These are phyloP conservation scores for Furcifer pardalis DNA, from an alignment of 2,797 vertebrate genomes.

Conservation along the genomic window DNA sequence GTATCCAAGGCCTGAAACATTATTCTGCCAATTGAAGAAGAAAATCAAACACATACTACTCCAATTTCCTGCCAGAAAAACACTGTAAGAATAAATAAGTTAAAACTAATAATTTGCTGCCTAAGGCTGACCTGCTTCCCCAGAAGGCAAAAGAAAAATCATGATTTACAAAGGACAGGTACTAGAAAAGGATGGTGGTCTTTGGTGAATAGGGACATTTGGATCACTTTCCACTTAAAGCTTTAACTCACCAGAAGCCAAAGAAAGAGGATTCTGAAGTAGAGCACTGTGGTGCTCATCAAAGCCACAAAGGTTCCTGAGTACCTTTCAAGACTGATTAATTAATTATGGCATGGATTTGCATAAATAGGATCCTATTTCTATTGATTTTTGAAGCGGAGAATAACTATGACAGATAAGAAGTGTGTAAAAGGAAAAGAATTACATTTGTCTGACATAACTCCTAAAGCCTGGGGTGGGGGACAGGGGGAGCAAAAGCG, in stretches of 20 bases:
- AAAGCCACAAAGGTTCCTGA: background rate
- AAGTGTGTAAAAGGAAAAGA: background rate
- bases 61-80: too few relatives aligned
- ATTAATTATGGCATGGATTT: background rate
- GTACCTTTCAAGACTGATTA: background rate
- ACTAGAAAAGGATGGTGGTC: too few relatives aligned
- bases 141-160: too few relatives aligned
- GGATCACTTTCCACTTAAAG: too few relatives aligned
- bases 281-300: background rate
- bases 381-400: background rate
- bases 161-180: too few relatives aligned
- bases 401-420: background rate
- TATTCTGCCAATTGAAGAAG: too few relatives aligned
- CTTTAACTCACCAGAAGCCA: background rate
- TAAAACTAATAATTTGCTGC: too few relatives aligned
- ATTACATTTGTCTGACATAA: background rate
- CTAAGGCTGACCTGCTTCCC: too few relatives aligned
- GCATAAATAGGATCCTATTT: background rate
- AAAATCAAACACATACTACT: too few relatives aligned
- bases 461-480: background rate
- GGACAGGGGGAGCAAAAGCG: background rate
- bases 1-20: too few relatives aligned
- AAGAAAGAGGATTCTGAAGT: background rate
- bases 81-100: too few relatives aligned
- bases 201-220: too few relatives aligned